Evolutionary conservation across 64 coral and sea anemone genomes (phyloP), one percentile per base, ranked within the genome.

Genomic region (Montipora foliosa): DNA sequence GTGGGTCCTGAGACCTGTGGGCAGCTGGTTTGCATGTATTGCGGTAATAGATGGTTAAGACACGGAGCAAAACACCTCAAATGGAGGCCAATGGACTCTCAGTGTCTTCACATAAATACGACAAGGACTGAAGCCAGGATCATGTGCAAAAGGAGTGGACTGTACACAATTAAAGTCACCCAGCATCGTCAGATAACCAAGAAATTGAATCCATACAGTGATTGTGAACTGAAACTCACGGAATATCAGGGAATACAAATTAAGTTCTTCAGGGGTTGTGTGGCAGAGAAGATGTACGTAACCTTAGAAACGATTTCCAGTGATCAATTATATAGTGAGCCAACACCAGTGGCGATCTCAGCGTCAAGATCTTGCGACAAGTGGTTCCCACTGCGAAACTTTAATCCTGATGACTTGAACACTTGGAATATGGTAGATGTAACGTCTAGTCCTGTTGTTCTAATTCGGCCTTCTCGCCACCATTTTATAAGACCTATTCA

Each of bases 21-120:
- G 4, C 96, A 98, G 88, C 77, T 95, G 7, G 93, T 98, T 15
- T 98, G 96, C 75, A 82, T 98, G 74, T 92, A 90, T 83, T 89
- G 96, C 48, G 77, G 76, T 10, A 88, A 90, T 17, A 68, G 79
- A 6, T 78, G 20, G 47, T 5, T 87, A 0, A 91, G 69, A 16
- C 82, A 95, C 59, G 85, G 76, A 17, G 79, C 73, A 2, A 45
- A 75, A 48, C 47, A 70, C 20, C 87, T 95, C n/a, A 70, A 88
- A 37, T 98, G 96, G 96, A 90, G 78, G 48, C 81, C 80, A 10
- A 49, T 98, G 5, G 93, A 95, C 62, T 98, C 96, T 0, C 66
- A 78, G 15, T 87, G 82, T 37, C 92, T 98, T 51, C 77, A 71
- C 13, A 85, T 98, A 12, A 98, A 98, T 77, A 24, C 19, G 19